Evolutionary conservation across 2,113 vertebrate species (phyloP).

Genomic region (Megaceryle maxima): DNA sequence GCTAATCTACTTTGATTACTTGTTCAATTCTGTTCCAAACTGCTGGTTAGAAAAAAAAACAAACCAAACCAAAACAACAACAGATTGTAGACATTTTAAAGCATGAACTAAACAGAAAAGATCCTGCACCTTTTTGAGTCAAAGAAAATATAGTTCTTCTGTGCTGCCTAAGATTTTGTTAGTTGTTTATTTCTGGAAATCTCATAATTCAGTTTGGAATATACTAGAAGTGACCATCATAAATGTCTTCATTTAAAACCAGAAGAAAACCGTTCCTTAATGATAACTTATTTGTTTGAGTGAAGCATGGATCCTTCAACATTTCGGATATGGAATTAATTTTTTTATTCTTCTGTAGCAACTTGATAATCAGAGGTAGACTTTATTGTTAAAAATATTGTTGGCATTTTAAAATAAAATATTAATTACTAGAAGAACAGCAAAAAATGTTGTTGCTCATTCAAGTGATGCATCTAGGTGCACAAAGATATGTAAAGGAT

Average conservation of each 20-base stretch:
- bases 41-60: not conserved
- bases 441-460: not conserved
- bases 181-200: not conserved
- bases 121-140: not conserved
- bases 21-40: not conserved
- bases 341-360: not conserved
- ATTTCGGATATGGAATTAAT: fast-evolving
- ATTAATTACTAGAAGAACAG: fast-evolving
- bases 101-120: not conserved
- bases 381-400: not conserved
- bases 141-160: not conserved
- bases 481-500: not conserved
- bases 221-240: not conserved
- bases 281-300: not conserved
- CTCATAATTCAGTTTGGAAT: not conserved
- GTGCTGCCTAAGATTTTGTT: fast-evolving
- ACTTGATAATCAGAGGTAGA: not conserved
- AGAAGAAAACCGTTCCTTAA: not conserved
- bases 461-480: not conserved
- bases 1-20: not conserved
- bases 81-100: not conserved
- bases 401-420: not conserved
- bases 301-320: not conserved
- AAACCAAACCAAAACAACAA: too few relatives aligned
- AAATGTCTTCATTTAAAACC: not conserved